These are phyloP conservation scores for Columba guinea DNA, from an alignment of 2,797 vertebrate genomes.

Conservation along the genomic window DNA sequence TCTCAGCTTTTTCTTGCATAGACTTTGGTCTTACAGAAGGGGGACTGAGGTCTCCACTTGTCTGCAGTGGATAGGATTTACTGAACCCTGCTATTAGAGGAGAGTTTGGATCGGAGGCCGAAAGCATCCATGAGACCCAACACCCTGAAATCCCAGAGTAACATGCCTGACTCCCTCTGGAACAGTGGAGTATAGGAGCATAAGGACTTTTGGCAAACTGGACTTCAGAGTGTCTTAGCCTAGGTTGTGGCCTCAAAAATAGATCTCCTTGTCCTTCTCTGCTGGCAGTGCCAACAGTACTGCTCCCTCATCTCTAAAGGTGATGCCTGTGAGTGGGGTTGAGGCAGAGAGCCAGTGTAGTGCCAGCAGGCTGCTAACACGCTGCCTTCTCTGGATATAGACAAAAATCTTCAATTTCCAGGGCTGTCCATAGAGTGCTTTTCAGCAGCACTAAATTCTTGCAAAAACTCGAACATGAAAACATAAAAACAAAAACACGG, in stretches of 20 bases:
- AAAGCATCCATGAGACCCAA: background rate
- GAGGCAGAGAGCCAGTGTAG: background rate
- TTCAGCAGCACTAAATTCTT: constrained; percentile 50
- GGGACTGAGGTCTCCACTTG: background rate
- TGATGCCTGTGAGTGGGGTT: background rate
- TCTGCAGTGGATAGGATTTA: background rate
- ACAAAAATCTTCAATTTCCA: background rate
- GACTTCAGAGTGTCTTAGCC: background rate
- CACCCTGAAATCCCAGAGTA: background rate
- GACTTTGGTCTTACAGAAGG: background rate
- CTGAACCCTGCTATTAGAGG: background rate
- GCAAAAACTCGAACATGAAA: constrained; percentile 23
- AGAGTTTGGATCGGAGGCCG: background rate
- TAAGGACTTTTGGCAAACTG: background rate
- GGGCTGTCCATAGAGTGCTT: background rate
- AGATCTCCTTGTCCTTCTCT: background rate
- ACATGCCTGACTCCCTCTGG: background rate
- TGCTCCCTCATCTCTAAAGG: background rate
- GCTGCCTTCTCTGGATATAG: background rate
- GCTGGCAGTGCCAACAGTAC: background rate
- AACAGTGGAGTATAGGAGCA: background rate
- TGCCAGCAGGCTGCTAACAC: background rate
- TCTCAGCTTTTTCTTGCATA: background rate
- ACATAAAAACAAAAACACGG: constrained; percentile 55
- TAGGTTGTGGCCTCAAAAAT: background rate